These are phyloP conservation scores for Toxotes lorentzi DNA, from an alignment of 2,797 vertebrate species.

Conservation along the genomic window DNA sequence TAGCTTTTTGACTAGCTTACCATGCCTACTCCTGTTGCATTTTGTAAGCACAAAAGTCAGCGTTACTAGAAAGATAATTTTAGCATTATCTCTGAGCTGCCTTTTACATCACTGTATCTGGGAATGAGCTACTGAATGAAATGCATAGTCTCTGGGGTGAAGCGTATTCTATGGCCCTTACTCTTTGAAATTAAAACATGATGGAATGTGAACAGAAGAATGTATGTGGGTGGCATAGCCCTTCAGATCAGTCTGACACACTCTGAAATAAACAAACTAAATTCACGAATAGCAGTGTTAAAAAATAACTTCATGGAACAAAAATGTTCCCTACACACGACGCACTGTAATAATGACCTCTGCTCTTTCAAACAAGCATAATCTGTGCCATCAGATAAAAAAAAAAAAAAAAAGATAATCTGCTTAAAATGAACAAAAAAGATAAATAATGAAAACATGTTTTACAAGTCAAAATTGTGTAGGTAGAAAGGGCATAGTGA, in stretches of 20 bases:
- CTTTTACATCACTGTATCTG: background rate
- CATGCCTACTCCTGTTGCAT: background rate
- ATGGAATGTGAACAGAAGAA: slow-evolving; percentile 37
- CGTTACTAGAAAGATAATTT: background rate
- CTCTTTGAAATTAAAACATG: slow-evolving; percentile 25
- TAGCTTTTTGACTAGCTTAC: background rate
- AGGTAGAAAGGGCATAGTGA: background rate
- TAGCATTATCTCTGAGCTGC: background rate
- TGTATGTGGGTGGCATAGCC: slow-evolving; percentile 59
- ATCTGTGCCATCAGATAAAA: background rate
- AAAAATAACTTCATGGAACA: background rate
- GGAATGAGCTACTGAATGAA: slow-evolving; percentile 15
- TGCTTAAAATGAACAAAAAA: background rate
- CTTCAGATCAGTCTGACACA: slow-evolving; percentile 66
- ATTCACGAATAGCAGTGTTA: background rate
- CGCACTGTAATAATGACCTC: background rate
- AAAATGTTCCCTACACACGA: background rate
- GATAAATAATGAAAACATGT: background rate
- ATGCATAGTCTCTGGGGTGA: slow-evolving; percentile 58
- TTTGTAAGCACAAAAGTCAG: background rate
- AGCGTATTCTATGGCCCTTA: slow-evolving; percentile 49
- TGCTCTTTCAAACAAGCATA: background rate
- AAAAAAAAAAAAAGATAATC: background rate
- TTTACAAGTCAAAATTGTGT: background rate
- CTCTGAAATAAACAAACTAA: background rate